Conservation (phyloP, 2,797 vertebrate species). For the Distichodus sexfasciatus region DNA sequence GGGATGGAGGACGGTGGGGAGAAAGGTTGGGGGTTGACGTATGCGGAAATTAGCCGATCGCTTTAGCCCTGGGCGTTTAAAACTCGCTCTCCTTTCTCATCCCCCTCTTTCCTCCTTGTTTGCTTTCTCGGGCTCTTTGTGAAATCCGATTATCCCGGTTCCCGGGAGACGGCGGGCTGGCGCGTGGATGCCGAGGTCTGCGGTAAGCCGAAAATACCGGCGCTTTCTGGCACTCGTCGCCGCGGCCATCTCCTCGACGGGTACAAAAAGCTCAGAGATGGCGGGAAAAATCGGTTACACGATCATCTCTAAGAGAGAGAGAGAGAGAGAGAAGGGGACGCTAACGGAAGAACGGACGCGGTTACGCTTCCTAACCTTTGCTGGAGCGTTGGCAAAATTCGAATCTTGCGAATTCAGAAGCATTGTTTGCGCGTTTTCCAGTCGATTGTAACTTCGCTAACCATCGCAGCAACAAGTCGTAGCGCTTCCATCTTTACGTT, state of each 20-base stretch:
- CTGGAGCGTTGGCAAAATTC: too few species aligned
- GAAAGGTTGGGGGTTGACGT: slow-evolving; percentile 19
- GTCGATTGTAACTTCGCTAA: too few species aligned
- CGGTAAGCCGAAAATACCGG: slow-evolving; percentile 34
- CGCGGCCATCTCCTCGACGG: neutral
- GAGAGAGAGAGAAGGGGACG: too few species aligned
- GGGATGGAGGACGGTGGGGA: neutral
- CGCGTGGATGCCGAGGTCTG: slow-evolving; percentile 54
- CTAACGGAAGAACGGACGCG: too few species aligned
- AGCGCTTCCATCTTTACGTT: too few species aligned
- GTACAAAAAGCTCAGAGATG: too few species aligned
- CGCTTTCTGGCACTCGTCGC: slow-evolving; percentile 21
- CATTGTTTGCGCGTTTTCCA: too few species aligned
- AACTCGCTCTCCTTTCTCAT: slow-evolving; percentile 42
- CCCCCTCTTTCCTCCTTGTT: slow-evolving; percentile 34
- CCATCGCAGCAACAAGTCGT: too few species aligned
- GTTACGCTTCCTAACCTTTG: too few species aligned
- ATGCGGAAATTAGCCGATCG: slow-evolving; percentile 35
- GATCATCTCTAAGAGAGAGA: too few species aligned
- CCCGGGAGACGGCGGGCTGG: slow-evolving; percentile 64
- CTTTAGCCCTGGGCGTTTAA: slow-evolving; percentile 55
- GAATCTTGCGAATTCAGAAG: too few species aligned
- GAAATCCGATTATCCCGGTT: slow-evolving; percentile 70
- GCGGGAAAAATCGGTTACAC: too few species aligned
- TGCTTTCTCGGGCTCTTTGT: slow-evolving; percentile 54